Evolutionary conservation across 2,797 vertebrate species (phyloP), one percentile per base, ranked within the genome.

Genomic region (Falco berigora): DNA sequence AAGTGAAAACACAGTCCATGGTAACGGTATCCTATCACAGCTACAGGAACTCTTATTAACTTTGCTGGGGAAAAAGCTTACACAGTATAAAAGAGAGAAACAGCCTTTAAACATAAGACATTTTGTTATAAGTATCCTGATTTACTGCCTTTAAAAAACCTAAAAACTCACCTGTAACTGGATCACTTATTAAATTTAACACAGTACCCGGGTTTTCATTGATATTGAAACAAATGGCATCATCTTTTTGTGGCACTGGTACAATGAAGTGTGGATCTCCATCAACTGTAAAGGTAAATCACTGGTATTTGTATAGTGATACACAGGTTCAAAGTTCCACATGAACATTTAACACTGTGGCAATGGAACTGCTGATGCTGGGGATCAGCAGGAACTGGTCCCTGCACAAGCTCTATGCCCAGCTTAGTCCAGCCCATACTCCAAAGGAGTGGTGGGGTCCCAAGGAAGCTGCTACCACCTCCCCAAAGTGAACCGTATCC

Each of bases 261-360:
- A 99, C 98, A 85, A 99, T 98, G 97, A 99, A 99, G 96, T 99
- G 99, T 82, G 99, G 99, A 94, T 99, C 99, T 92, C 99, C 98
- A 59, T 99, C 99, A 98, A 99, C 99, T 99, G 97, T 47, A 83
- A 84, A 97, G 52, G 94, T 52, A 94, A 95, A 92, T 78, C 40
- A 74, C 25, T 36, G 53, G 11, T 50, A 40, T 91, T 83, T 90
- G 55, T 68, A 85, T 4, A 38, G 66, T 27, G 67, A 64, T n/a
- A 49, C 64, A 76, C 19, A 72, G 20, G 34, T 22, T 74, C 79
- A 63, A 36, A 68, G 32, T 18, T 69, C 22, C 14, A 4, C 34
- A 5, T 2, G 21, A 85, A 27, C 17, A 23, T 9, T 42, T 71
- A 49, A 59, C 2, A 1, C 4, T 23, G 32, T 38, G 64, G 50